Evolutionary conservation across 2,797 vertebrate species (phyloP), one percentile per base, ranked within the genome.

Genomic region (Lithobates pipiens): DNA sequence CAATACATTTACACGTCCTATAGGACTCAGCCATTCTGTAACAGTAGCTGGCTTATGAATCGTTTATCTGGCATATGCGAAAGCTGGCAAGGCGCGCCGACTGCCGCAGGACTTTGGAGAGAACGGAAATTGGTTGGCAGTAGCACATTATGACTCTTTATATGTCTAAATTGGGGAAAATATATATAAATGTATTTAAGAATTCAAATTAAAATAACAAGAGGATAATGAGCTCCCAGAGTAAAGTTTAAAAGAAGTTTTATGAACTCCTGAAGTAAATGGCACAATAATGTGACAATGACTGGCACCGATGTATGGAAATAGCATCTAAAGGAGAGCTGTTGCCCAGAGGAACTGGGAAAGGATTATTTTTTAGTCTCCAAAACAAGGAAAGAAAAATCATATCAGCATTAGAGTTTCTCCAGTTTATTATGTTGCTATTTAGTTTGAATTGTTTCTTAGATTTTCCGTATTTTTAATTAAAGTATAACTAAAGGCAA

Each of bases 1-100:
- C 69, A 85, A 79, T 74, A 42, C 78, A 80, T 69, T 80, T 85
- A 80, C 70, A 80, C 44, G 57, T 75, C 71, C 71, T 79, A 36
- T 34, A 74, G 84, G 84, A 75, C 25, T 27, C 21, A 44, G 36
- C 42, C 32, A 42, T 44, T 68, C 54, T 16, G 36, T 63, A 67
- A 27, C 82, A 75, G 63, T 50, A 32, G 70, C n/a, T 80, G 42
- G 84, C 71, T 50, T 76, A 39, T 54, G 46, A 75, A 68, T 73
- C 29, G 71, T 85, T 63, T 27, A 68, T 29, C 54, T 77, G 57
- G 50, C 68, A 74, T 74, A 79, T 85, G 76, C 13, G 46, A 69
- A 16, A 69, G 10, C 82, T 77, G 74, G 73, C 82, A 83, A 11
- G 39, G 44, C 4, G 36, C 18, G n/a, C 23, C 1, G 36, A 73